Percentiles rank a stretch among this genome's conserved stretches.
Conservation (phyloP, 2,797 vertebrate species). For the Anabacerthia variegaticeps region DNA sequence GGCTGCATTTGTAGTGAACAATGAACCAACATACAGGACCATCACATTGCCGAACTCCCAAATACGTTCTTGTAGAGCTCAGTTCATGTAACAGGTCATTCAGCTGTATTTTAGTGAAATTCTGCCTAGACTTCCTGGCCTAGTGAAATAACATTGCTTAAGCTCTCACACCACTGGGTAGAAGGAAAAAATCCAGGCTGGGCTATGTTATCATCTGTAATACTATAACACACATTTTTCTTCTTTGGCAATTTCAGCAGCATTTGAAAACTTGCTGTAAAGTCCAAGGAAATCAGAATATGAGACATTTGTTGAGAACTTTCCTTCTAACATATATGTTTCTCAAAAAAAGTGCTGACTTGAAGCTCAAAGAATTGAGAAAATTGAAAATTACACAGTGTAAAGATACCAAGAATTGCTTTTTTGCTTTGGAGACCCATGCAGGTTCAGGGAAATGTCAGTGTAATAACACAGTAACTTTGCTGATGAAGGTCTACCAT, state of each 20-base stretch:
- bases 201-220: conserved; percentile 70
- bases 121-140: conserved; percentile 35
- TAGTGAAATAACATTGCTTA: conserved; percentile 59
- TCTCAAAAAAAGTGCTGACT: conserved; percentile 60
- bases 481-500: background rate
- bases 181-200: conserved; percentile 58
- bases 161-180: conserved; percentile 44
- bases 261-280: conserved; percentile 57
- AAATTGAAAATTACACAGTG: conserved; percentile 54
- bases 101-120: conserved; percentile 36
- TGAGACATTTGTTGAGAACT: conserved; percentile 64
- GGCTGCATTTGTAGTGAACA: background rate
- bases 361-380: conserved; percentile 51
- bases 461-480: background rate
- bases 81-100: background rate
- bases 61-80: background rate
- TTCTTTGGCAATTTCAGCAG: conserved; percentile 49
- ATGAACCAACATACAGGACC: background rate
- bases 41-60: background rate
- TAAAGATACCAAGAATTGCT: background rate
- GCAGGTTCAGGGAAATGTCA: conserved; percentile 48
- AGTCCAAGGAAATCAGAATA: conserved; percentile 78
- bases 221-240: conserved; percentile 66
- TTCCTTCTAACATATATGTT: conserved; percentile 69
- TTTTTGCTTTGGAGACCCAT: background rate